A percentile compares a stretch with the other conserved stretches of the same genome.
phyloP scores from a whole-genome alignment of 2,113 vertebrate genomes.

The Myiozetetes cayanensis region DNA sequence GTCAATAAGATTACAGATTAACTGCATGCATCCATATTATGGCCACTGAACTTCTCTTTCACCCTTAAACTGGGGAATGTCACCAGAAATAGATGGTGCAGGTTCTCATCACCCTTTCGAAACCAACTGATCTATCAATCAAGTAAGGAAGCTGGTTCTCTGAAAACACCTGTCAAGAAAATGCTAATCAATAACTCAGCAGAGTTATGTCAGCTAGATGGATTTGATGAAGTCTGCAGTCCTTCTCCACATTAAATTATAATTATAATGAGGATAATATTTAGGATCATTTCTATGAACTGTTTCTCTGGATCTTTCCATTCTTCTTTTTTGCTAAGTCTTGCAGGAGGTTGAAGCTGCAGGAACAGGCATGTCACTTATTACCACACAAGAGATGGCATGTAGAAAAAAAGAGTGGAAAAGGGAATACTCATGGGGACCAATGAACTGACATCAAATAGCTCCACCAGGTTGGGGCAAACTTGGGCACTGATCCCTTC shows the following conservation, averaged over 20 bases:
- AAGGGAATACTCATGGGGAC: not conserved
- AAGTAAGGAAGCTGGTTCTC: not conserved
- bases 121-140: not conserved
- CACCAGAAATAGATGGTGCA: not conserved
- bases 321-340: not conserved
- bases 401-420: not conserved
- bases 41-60: not conserved
- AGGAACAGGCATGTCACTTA: not conserved
- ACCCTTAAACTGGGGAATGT: not conserved
- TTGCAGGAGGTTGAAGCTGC: not conserved
- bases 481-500: not conserved
- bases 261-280: not conserved
- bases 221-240: not conserved
- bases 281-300: not conserved
- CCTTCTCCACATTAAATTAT: not conserved
- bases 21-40: not conserved
- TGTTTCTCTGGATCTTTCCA: not conserved
- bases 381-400: not conserved
- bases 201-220: not conserved
- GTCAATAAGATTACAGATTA: not conserved
- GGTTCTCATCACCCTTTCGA: not conserved
- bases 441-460: not conserved
- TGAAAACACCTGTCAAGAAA: not conserved
- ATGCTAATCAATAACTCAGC: not conserved
- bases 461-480: not conserved